Conservation (phyloP, 2,888 invertebrate genomes). For the Chymomyza amoena region DNA sequence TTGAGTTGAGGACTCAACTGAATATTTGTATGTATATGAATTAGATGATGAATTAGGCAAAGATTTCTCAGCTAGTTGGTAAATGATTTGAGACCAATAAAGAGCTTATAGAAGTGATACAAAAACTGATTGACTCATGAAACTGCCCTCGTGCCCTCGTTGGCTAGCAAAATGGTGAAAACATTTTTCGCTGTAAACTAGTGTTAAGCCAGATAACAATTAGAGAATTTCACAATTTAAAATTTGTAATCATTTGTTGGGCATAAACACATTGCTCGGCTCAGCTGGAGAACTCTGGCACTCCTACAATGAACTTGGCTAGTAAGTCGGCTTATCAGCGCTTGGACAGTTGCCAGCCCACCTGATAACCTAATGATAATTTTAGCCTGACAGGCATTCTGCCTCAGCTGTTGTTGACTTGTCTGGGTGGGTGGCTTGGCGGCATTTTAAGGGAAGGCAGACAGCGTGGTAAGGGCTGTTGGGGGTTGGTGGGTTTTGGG, state of each 20-base stretch:
- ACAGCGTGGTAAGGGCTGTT: not conserved
- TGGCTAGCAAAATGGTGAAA: too few relatives aligned
- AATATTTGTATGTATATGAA: too few relatives aligned
- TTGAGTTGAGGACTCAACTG: too few relatives aligned
- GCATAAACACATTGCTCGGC: not conserved
- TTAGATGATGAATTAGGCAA: too few relatives aligned
- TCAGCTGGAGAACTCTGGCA: not conserved
- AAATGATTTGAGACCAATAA: too few relatives aligned
- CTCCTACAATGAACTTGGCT: not conserved
- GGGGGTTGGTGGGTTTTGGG: too few relatives aligned
- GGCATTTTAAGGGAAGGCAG: not conserved
- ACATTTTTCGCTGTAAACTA: too few relatives aligned
- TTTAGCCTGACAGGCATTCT: not conserved
- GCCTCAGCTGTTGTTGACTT: not conserved
- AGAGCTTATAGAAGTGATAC: too few relatives aligned
- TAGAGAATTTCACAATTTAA: not conserved
- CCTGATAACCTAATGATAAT: conserved; percentile 3
- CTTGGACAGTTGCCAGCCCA: not conserved
- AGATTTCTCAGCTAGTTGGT: too few relatives aligned
- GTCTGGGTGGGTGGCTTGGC: not conserved
- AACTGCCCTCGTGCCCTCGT: too few relatives aligned
- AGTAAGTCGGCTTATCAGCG: not conserved
- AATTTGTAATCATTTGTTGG: not conserved
- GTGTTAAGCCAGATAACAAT: too few relatives aligned
- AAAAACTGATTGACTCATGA: too few relatives aligned